These are phyloP conservation scores for Leucoraja erinaceus DNA, from an alignment of 2,113 vertebrate genomes.

Conservation along the genomic window DNA sequence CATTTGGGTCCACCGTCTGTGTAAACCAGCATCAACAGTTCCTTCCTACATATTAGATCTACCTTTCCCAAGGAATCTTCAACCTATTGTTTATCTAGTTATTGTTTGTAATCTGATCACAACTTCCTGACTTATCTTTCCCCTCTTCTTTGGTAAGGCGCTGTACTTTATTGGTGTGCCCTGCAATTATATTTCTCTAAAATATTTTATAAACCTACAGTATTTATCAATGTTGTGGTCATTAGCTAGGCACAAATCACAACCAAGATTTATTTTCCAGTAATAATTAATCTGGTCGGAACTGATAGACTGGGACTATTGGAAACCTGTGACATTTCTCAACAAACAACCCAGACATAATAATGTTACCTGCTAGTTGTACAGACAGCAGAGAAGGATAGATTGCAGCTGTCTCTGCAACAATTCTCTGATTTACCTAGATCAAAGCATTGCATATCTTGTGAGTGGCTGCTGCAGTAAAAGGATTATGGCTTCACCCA, in stretches of 20 bases:
- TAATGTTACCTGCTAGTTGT: not conserved
- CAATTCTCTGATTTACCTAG: not conserved
- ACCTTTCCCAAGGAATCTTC: not conserved
- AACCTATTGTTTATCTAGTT: not conserved
- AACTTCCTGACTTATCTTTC: not conserved
- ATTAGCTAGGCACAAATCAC: not conserved
- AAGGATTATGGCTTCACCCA: not conserved
- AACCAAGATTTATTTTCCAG: not conserved
- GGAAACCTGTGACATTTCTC: not conserved
- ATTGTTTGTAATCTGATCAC: not conserved
- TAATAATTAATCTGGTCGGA: conserved; percentile 11
- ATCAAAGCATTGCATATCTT: not conserved
- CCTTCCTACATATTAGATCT: not conserved
- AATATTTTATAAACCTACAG: not conserved
- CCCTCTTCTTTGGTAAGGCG: not conserved
- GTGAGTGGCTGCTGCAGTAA: not conserved
- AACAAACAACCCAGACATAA: not conserved
- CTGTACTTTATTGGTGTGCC: not conserved
- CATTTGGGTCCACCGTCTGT: too few species aligned
- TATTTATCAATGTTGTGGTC: not conserved
- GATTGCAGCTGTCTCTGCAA: not conserved
- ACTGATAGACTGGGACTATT: not conserved
- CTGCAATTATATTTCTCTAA: not conserved
- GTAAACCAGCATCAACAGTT: too few species aligned
- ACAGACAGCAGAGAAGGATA: not conserved